Conservation (phyloP, 2,888 invertebrate genomes). For the Acanthosepion pharaonis region DNA sequence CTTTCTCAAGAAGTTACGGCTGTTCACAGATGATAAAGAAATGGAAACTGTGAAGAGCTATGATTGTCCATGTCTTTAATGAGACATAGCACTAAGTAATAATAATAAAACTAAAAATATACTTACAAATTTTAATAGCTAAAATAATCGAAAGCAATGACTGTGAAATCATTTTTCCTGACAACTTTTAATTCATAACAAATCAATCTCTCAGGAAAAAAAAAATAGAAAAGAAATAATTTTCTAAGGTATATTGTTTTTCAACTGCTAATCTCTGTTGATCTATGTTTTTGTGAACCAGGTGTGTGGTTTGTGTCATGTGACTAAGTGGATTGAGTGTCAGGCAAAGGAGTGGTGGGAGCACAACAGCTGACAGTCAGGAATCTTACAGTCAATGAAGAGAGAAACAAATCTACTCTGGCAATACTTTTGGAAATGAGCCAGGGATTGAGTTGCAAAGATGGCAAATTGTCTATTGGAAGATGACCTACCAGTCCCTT, state of each 20-base stretch:
- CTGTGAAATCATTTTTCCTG: not conserved
- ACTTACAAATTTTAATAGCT: too few species aligned
- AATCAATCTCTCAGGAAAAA: not conserved
- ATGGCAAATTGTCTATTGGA: slow-evolving; percentile 33
- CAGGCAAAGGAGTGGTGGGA: not conserved
- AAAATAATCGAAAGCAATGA: not conserved
- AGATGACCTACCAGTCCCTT: not conserved
- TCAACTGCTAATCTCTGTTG: not conserved
- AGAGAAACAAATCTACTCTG: slow-evolving; percentile 21
- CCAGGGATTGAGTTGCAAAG: slow-evolving; percentile 2
- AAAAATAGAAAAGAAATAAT: not conserved
- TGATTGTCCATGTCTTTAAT: too few species aligned
- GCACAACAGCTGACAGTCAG: not conserved
- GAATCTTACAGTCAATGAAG: not conserved
- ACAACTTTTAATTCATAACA: not conserved
- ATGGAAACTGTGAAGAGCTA: too few species aligned
- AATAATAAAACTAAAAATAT: too few species aligned
- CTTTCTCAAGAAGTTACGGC: too few species aligned
- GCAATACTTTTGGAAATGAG: slow-evolving; percentile 9
- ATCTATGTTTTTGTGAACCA: slow-evolving; percentile 6
- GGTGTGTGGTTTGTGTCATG: not conserved
- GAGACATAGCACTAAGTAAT: too few species aligned
- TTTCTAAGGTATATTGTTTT: not conserved
- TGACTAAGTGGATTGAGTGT: not conserved
- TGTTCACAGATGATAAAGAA: too few species aligned